phyloP scores from a whole-genome alignment of 2,113 vertebrate genomes.

The Sialia sialis region DNA sequence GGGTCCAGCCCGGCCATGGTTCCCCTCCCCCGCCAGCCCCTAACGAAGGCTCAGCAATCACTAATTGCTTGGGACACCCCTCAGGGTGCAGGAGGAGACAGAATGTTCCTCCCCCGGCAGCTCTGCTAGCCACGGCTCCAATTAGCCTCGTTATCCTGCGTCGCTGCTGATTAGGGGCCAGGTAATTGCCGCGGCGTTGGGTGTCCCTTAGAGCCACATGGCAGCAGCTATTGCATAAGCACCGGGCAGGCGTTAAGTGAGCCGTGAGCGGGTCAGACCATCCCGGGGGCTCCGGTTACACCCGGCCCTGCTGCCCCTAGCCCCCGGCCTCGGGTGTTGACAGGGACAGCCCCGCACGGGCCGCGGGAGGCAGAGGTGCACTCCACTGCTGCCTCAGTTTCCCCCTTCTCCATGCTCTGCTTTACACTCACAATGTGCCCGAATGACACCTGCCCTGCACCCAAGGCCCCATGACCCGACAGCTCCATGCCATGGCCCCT shows the following conservation, averaged over 20 bases:
- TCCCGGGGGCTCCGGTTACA: not conserved
- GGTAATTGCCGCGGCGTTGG: not conserved
- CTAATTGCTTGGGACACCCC: constrained; percentile 1
- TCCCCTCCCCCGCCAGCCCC: not conserved
- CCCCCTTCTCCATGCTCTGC: not conserved
- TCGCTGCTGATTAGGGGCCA: not conserved
- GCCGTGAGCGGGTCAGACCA: not conserved
- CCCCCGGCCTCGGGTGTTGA: not conserved
- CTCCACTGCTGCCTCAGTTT: not conserved
- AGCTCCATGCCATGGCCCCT: not conserved
- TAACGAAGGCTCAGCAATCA: not conserved
- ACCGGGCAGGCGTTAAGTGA: not conserved
- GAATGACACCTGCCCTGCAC: not conserved
- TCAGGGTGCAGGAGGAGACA: not conserved
- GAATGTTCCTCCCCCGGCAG: not conserved
- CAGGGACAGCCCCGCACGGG: accelerated
- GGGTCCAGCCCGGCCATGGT: not conserved
- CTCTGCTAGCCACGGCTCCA: not conserved
- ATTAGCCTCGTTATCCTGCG: constrained; percentile 19
- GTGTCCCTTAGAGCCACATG: not conserved
- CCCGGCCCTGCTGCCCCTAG: not conserved
- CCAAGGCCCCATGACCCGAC: not conserved
- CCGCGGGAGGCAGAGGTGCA: accelerated
- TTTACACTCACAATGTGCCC: accelerated
- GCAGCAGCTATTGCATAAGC: constrained; percentile 29